phyloP scores from a whole-genome alignment of 2,888 invertebrate genomes.

The Andrena flavipes region DNA sequence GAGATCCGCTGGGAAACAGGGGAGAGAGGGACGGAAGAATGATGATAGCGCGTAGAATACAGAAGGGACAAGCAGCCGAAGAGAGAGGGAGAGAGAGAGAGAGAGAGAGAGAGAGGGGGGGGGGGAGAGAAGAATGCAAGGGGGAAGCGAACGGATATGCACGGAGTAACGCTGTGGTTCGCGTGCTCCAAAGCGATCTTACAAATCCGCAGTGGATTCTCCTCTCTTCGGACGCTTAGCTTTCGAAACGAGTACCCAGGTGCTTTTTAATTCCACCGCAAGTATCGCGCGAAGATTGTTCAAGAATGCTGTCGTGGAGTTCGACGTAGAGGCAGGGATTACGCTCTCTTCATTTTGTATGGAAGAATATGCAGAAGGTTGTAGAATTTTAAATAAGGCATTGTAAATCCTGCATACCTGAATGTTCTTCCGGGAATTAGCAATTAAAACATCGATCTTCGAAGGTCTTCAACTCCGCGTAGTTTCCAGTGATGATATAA shows the following conservation, averaged over 20 bases:
- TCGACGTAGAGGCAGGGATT: neutral
- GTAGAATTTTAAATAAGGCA: too few species aligned
- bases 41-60: slow-evolving; percentile 48
- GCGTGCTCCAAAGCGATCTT: slow-evolving; percentile 56
- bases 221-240: slow-evolving; percentile 24
- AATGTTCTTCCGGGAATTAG: too few species aligned
- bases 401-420: too few species aligned
- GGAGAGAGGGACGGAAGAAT: slow-evolving; percentile 34
- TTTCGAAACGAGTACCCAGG: slow-evolving; percentile 12
- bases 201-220: slow-evolving; percentile 52
- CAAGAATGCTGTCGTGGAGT: neutral
- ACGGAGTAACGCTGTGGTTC: slow-evolving; percentile 17
- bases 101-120: neutral
- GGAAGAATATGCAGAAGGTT: neutral
- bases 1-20: slow-evolving; percentile 28
- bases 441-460: too few species aligned
- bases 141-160: slow-evolving; percentile 30
- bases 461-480: too few species aligned
- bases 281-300: slow-evolving; percentile 20
- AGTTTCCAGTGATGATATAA: too few species aligned
- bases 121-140: slow-evolving; percentile 9
- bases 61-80: slow-evolving; percentile 31
- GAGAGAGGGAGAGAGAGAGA: neutral
- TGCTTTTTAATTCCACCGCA: slow-evolving; percentile 36
- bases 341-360: neutral